Percentiles rank a stretch among this genome's conserved stretches.
phyloP scores from a whole-genome alignment of 2,113 vertebrate species.

The Micronisus gabar region DNA sequence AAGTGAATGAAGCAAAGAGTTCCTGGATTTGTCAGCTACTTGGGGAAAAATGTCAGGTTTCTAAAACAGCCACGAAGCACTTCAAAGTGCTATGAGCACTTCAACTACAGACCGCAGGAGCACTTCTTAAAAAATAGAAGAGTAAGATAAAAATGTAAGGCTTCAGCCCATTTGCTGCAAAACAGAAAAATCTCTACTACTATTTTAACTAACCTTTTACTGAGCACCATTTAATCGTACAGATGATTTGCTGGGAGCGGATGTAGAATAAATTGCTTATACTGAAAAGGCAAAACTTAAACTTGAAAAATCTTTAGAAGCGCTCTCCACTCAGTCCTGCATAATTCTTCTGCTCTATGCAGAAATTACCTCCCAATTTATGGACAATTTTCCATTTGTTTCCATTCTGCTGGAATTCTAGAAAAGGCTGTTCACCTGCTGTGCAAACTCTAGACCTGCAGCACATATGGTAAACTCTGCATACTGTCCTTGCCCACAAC shows the following conservation, averaged over 20 bases:
- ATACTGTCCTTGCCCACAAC: fast-evolving
- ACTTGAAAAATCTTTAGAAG: neutral
- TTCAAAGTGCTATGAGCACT: neutral
- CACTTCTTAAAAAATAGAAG: neutral
- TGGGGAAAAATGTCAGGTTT: neutral
- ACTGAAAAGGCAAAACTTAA: neutral
- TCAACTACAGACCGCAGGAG: neutral
- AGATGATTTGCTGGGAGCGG: neutral
- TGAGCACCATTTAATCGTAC: neutral
- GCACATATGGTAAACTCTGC: fast-evolving
- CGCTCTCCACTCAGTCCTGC: neutral
- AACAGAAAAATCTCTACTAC: neutral
- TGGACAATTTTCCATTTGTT: neutral
- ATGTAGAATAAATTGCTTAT: neutral
- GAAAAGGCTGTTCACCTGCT: neutral
- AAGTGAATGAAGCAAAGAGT: neutral
- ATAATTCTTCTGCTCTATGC: neutral
- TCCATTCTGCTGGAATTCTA: neutral
- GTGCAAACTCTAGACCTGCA: neutral
- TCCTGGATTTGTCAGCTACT: neutral
- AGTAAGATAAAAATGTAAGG: neutral
- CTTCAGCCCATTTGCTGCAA: neutral
- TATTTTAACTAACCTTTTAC: neutral
- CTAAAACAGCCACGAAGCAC: neutral
- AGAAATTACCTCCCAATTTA: neutral